Conservation (phyloP, 2,113 vertebrate genomes). For the Erythrolamprus reginae region DNA sequence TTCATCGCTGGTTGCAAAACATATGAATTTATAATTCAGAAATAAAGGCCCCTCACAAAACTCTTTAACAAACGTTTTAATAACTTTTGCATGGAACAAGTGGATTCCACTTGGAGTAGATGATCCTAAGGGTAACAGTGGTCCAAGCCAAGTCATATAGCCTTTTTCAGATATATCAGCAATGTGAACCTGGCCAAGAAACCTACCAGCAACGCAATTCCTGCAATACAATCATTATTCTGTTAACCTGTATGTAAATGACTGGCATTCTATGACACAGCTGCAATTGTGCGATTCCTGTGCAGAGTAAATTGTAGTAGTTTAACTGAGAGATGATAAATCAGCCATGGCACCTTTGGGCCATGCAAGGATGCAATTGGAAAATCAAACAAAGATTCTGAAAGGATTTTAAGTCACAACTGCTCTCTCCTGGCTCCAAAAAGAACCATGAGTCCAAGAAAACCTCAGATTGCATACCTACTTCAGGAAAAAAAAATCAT, state of each 20-base stretch:
- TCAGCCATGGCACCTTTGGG: not conserved
- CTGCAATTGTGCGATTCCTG: not conserved
- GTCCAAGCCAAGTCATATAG: not conserved
- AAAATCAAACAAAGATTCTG: not conserved
- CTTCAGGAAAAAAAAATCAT: not conserved
- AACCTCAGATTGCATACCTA: not conserved
- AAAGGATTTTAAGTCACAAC: not conserved
- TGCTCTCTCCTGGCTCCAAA: not conserved
- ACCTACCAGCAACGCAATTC: not conserved
- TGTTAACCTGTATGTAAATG: not conserved
- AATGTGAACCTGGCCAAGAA: not conserved
- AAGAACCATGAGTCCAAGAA: not conserved
- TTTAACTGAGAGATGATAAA: not conserved
- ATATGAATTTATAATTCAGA: conserved; percentile 25
- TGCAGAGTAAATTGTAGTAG: not conserved
- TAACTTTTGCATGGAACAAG: conserved; percentile 26
- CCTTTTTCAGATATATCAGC: not conserved
- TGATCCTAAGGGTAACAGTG: not conserved
- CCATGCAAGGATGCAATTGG: not conserved
- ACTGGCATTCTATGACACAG: not conserved
- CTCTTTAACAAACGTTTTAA: conserved; percentile 38
- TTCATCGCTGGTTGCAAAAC: not conserved
- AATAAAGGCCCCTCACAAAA: conserved; percentile 35
- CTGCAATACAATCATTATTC: not conserved
- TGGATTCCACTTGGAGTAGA: not conserved